Percentiles rank a stretch among this genome's conserved stretches.
Evolutionary conservation across 2,888 invertebrate species (phyloP).

Genomic region (Tiliacea citrago): DNA sequence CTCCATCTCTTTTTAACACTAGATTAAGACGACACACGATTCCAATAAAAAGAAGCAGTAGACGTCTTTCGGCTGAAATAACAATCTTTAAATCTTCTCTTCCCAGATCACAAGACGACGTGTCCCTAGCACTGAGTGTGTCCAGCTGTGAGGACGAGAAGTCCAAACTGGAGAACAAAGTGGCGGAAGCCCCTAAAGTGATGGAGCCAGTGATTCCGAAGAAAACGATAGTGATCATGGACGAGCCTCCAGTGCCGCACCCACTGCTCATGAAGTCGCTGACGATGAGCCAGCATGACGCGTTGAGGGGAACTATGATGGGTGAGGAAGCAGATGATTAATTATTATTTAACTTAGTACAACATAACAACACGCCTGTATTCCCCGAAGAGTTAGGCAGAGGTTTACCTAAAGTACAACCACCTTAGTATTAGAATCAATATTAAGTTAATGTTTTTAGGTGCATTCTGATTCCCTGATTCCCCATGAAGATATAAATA

Average conservation of each 20-base stretch:
- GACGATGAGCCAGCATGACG: slow-evolving; percentile 86
- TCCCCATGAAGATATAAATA: no score
- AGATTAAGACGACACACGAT: background rate
- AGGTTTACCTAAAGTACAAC: no score
- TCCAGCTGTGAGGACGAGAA: slow-evolving; percentile 89
- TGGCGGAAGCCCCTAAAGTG: slow-evolving; percentile 67
- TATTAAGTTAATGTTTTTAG: no score
- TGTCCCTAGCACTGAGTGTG: slow-evolving; percentile 87
- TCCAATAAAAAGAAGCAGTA: background rate
- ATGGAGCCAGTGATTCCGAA: slow-evolving; percentile 79
- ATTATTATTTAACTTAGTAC: no score
- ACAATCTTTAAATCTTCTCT: background rate
- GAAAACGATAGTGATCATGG: slow-evolving; percentile 85
- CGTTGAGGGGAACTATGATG: slow-evolving; percentile 86
- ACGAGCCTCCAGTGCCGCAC: slow-evolving; percentile 86
- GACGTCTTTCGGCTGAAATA: background rate
- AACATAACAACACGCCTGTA: no score
- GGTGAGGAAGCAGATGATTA: slow-evolving; percentile 68
- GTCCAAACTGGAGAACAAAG: slow-evolving; percentile 81
- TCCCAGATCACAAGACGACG: slow-evolving; percentile 88
- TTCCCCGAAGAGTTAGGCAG: no score
- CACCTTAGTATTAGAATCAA: no score
- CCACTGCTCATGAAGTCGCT: slow-evolving; percentile 88
- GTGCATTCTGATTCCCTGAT: no score
- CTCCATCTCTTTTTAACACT: no score